Conservation (phyloP, 2,888 invertebrate genomes). For the Lepidonotus clava region DNA sequence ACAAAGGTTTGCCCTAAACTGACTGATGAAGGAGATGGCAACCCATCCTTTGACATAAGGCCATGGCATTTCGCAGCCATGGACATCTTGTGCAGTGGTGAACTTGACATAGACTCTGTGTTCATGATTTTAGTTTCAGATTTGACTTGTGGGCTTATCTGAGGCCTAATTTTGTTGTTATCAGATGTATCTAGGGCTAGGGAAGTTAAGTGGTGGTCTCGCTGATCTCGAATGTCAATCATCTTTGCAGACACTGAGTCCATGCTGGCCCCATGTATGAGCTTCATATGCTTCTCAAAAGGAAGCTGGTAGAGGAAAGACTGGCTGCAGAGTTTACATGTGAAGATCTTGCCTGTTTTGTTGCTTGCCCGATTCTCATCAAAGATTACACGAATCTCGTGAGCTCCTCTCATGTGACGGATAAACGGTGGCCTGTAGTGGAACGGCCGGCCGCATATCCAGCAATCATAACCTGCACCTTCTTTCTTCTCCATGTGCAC, state of each 20-base stretch:
- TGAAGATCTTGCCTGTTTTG: conserved; percentile 41
- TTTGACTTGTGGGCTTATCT: not conserved
- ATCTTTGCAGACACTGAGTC: conserved; percentile 14
- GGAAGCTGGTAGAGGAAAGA: conserved; percentile 45
- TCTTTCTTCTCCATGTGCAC: conserved; percentile 49
- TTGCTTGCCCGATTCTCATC: conserved; percentile 36
- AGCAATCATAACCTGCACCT: conserved; percentile 40
- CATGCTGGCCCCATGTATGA: conserved; percentile 43
- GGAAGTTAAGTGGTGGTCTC: not conserved
- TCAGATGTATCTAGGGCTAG: not conserved
- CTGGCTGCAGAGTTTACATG: conserved; percentile 38
- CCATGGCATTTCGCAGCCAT: conserved; percentile 11
- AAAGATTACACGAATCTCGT: conserved; percentile 34
- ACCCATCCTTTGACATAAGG: not conserved
- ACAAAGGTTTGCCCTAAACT: too few relatives aligned
- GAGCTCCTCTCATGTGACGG: conserved; percentile 27
- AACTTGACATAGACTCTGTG: not conserved
- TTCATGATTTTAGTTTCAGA: not conserved
- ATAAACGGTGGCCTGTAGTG: conserved; percentile 26
- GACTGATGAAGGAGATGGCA: not conserved
- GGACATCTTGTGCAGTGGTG: conserved; percentile 24
- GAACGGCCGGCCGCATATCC: conserved; percentile 41
- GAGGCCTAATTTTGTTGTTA: not conserved
- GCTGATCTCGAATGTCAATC: conserved; percentile 16
- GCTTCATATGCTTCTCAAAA: conserved; percentile 42